Percentiles rank a stretch among this genome's conserved stretches.
phyloP scores from a whole-genome alignment of 2,888 invertebrate species.

The Dasysyrphus tricinctus region DNA sequence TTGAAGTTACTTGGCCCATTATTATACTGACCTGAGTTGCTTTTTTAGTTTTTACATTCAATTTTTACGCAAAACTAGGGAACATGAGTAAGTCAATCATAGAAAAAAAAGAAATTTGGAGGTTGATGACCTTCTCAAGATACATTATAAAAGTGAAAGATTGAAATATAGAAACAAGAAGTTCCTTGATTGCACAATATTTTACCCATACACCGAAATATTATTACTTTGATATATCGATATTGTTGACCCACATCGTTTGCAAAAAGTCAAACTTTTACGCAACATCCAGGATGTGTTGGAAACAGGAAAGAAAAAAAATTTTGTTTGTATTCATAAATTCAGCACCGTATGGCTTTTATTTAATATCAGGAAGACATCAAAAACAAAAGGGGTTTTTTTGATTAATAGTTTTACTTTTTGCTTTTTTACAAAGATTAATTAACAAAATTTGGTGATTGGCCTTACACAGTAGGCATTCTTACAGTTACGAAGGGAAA shows the following conservation, averaged over 20 bases:
- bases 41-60: not conserved
- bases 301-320: not conserved
- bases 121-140: not conserved
- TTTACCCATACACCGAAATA: not conserved
- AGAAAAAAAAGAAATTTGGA: not conserved
- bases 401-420: not conserved
- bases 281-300: not conserved
- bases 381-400: not conserved
- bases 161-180: not conserved
- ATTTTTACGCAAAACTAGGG: not conserved
- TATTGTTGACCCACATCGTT: constrained; percentile 10
- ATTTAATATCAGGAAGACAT: not conserved
- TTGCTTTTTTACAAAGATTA: not conserved
- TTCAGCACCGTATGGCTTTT: not conserved
- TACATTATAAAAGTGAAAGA: not conserved
- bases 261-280: not conserved
- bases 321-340: not conserved
- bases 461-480: not conserved
- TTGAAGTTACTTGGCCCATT: not conserved
- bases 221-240: not conserved
- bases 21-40: not conserved
- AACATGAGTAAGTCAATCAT: not conserved
- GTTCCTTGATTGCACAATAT: not conserved
- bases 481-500: not conserved
- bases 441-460: not conserved